These are phyloP conservation scores for Synergus japonicus DNA, from an alignment of 2,888 invertebrate genomes.

Conservation along the genomic window DNA sequence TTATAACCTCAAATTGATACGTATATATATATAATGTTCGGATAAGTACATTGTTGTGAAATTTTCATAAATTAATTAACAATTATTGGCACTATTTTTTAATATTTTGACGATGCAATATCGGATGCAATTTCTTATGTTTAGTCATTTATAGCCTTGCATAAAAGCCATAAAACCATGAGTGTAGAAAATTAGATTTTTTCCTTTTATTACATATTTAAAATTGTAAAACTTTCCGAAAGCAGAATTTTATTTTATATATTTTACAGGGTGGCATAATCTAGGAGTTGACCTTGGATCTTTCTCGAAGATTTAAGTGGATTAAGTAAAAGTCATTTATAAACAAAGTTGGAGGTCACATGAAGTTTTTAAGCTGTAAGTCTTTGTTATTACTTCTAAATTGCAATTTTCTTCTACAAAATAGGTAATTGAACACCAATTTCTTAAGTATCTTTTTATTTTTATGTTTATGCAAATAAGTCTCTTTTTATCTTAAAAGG, in stretches of 20 bases:
- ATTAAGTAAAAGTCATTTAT: no score
- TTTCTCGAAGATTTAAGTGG: no score
- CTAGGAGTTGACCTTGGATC: no score
- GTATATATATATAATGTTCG: no score
- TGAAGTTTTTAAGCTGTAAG: no score
- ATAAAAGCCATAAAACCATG: background rate
- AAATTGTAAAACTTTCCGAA: background rate
- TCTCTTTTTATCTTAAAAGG: background rate
- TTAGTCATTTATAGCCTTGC: background rate
- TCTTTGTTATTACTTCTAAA: no score
- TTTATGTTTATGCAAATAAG: constrained; percentile 14
- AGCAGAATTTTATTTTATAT: no score
- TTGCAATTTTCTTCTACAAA: no score
- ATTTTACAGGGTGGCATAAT: background rate
- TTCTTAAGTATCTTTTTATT: background rate
- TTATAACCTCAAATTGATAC: background rate
- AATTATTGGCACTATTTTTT: background rate
- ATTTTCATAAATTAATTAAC: background rate
- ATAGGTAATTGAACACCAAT: no score
- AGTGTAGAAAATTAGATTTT: background rate
- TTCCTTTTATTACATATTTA: background rate
- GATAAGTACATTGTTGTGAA: background rate
- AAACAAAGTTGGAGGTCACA: no score
- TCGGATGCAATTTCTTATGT: background rate
- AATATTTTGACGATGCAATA: background rate